Evolutionary conservation across 1,140 invertebrate species (phyloP), one percentile per base, ranked within the genome.

Genomic region (Lasaia peninsularis): DNA sequence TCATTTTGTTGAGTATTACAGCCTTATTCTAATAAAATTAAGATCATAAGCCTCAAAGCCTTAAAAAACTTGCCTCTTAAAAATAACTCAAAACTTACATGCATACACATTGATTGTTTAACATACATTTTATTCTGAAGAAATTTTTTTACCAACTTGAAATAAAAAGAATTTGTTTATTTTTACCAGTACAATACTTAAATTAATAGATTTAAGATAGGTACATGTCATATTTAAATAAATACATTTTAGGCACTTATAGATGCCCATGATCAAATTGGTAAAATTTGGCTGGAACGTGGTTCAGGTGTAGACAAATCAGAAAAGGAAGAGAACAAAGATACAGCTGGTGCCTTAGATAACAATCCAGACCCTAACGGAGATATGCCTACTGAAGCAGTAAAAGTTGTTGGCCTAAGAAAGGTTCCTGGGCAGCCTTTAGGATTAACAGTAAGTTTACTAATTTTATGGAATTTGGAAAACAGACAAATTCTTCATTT

Each of bases 401-500:
- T 98, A n/a, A 93, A 96, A 83, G 94, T 98, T 88, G 96, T 99
- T 32, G 96, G 97, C 14, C 92, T 99, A 10, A 92, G 96, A 35
- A 97, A 97, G 78, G 94, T 94, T 74, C 93, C 94, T 50, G 94
- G 96, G 65, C 96, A 98, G 86, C 97, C 97, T 5, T 88, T 99
- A 85, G 97, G 97, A 79, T 85, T 93, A 56, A 93, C 92, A 48
- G 92, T 93, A 76, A 89, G 81, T 78, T 40, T 20, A 10, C 28
- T 34, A 31, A 21, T 14, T 2, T 5, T 21, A 9, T n/a, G 11
- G 11, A 9, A 32, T 20, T 64, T n/a, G n/a, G n/a, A n/a, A n/a
- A n/a, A n/a, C n/a, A n/a, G n/a, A n/a, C n/a, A n/a, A n/a, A n/a
- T n/a, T n/a, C n/a, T n/a, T n/a, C n/a, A n/a, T n/a, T n/a, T n/a